These are phyloP conservation scores for Dreissena rostriformis DNA, from an alignment of 1,140 invertebrate species.

Conservation along the genomic window DNA sequence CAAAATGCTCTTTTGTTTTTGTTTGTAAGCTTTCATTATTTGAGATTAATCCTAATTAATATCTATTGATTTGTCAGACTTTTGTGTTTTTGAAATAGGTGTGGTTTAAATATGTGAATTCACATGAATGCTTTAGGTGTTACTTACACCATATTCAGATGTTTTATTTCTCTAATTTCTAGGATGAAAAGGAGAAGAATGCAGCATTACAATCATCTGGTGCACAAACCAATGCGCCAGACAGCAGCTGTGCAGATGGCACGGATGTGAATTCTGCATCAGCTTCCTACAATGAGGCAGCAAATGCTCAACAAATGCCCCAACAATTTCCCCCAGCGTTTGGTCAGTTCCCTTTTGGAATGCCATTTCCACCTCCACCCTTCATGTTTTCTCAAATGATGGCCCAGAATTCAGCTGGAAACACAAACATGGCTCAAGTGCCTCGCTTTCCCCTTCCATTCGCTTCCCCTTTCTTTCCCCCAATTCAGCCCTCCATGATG, in stretches of 20 bases:
- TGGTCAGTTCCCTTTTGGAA: slow-evolving; percentile 43
- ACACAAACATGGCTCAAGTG: slow-evolving; percentile 10
- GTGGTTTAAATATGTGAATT: no score
- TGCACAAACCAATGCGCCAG: neutral
- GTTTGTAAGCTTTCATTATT: no score
- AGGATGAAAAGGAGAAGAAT: slow-evolving; percentile 62
- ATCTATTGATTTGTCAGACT: no score
- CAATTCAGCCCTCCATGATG: slow-evolving; percentile 24
- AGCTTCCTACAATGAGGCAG: neutral
- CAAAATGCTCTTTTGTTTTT: no score
- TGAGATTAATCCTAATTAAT: no score
- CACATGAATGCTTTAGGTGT: neutral
- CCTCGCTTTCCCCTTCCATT: slow-evolving; percentile 57
- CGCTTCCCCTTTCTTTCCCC: slow-evolving; percentile 39
- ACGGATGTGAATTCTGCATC: neutral
- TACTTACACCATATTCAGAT: neutral
- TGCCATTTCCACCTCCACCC: slow-evolving; percentile 37
- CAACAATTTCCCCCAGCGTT: slow-evolving; percentile 16
- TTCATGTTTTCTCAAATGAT: neutral
- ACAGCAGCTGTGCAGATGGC: neutral
- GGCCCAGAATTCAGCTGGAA: neutral
- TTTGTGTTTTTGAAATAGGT: no score
- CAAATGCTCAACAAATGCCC: neutral
- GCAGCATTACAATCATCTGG: slow-evolving; percentile 23
- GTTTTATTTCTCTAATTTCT: neutral